Evolutionary conservation across 2,888 invertebrate genomes (phyloP).

Genomic region (Barypeithes pellucidus): DNA sequence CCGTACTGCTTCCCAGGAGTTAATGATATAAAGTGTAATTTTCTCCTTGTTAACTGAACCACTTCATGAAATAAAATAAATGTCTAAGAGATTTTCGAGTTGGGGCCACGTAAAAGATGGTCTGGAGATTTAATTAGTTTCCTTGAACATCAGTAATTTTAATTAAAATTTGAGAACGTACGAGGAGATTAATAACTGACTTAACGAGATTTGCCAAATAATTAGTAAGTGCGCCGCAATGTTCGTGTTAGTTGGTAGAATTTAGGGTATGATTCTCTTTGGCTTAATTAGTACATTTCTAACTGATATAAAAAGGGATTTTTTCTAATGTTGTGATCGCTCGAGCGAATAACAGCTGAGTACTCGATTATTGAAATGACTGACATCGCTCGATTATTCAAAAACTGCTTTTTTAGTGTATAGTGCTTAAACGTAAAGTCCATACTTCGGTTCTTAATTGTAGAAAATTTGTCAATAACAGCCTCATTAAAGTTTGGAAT

Average conservation of each 20-base stretch:
- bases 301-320: no score
- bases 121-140: constrained; percentile 41
- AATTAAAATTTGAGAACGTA: constrained; percentile 38
- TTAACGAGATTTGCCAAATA: constrained; percentile 1
- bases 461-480: no score
- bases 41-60: constrained; percentile 19
- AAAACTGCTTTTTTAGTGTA: no score
- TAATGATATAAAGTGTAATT: constrained; percentile 21
- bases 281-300: no score
- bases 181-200: constrained; percentile 15
- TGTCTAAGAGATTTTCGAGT: constrained; percentile 22
- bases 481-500: no score
- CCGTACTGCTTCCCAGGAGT: constrained; percentile 1
- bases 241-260: neutral
- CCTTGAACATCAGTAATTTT: constrained; percentile 41
- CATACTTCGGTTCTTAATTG: no score
- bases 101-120: constrained; percentile 22
- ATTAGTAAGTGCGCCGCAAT: constrained; percentile 1
- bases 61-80: constrained; percentile 20
- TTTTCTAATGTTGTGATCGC: no score
- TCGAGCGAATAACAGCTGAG: no score
- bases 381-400: no score
- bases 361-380: no score
- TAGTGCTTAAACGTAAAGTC: no score
- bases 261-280: no score